A percentile compares a stretch with the other conserved stretches of the same genome.
Conservation (phyloP, 2,888 invertebrate species). For the Thelaira solivaga region DNA sequence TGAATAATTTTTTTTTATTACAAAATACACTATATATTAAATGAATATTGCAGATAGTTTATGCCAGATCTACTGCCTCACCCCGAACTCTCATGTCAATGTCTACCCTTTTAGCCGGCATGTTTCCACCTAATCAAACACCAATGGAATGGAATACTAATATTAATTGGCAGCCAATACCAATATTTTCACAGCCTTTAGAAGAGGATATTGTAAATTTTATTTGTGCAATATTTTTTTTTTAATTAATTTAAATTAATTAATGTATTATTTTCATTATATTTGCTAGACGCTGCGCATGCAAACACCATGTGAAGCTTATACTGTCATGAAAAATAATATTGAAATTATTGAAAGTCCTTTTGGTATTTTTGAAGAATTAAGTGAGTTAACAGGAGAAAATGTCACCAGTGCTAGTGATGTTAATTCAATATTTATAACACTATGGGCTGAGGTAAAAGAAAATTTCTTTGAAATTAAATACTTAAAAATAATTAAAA, state of each 20-base stretch:
- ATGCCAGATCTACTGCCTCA: constrained; percentile 83
- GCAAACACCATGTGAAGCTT: constrained; percentile 80
- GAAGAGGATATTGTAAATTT: constrained; percentile 78
- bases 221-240: background rate
- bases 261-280: background rate
- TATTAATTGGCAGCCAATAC: constrained; percentile 88
- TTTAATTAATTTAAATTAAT: background rate
- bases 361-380: constrained; percentile 77
- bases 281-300: constrained; percentile 78
- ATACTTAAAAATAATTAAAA: background rate
- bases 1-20: background rate
- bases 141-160: constrained; percentile 79
- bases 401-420: constrained; percentile 80
- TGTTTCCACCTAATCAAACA: constrained; percentile 81
- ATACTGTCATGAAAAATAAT: constrained; percentile 76
- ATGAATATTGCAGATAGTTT: constrained; percentile 76
- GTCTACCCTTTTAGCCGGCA: constrained; percentile 82
- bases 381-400: constrained; percentile 79
- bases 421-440: constrained; percentile 81
- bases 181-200: constrained; percentile 82
- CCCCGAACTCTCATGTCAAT: constrained; percentile 86
- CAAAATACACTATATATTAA: background rate
- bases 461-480: background rate
- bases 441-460: constrained; percentile 81
- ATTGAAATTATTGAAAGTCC: constrained; percentile 77